A percentile compares a stretch with the other conserved stretches of the same genome.
Evolutionary conservation across 1,140 invertebrate species (phyloP).

Genomic region (Fopius arisanus): DNA sequence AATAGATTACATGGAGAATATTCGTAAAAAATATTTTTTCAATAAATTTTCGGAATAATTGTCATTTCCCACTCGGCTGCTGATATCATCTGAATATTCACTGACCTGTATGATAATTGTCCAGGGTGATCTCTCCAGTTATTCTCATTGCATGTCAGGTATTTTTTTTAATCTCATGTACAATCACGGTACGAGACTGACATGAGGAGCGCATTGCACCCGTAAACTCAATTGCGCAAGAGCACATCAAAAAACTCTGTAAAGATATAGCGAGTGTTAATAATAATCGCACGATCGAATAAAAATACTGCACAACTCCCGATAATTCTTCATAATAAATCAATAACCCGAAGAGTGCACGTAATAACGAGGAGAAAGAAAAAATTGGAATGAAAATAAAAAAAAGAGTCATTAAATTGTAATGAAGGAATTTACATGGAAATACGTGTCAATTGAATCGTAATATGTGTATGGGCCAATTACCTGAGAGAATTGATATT

Average conservation of each 20-base stretch:
- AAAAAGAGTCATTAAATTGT: too few species aligned
- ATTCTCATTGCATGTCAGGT: conserved; percentile 2
- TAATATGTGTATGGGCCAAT: not conserved
- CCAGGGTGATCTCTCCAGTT: not conserved
- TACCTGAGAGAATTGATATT: not conserved
- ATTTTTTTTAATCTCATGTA: not conserved
- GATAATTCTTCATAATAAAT: not conserved
- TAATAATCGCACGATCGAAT: not conserved
- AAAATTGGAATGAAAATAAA: too few species aligned
- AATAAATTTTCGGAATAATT: not conserved
- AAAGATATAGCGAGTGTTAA: not conserved
- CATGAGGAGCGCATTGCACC: not conserved
- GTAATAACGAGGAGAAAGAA: too few species aligned
- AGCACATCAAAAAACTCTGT: not conserved
- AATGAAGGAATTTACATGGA: not conserved
- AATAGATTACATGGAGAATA: too few species aligned
- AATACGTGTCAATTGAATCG: not conserved
- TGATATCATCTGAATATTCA: not conserved
- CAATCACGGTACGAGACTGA: not conserved
- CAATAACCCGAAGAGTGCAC: not conserved
- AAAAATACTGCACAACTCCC: not conserved
- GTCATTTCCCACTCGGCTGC: not conserved
- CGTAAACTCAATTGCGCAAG: not conserved
- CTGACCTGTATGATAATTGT: not conserved
- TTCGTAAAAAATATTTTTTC: not conserved